Conservation (phyloP, 2,888 invertebrate species). For the Melangyna quadrimaculata region DNA sequence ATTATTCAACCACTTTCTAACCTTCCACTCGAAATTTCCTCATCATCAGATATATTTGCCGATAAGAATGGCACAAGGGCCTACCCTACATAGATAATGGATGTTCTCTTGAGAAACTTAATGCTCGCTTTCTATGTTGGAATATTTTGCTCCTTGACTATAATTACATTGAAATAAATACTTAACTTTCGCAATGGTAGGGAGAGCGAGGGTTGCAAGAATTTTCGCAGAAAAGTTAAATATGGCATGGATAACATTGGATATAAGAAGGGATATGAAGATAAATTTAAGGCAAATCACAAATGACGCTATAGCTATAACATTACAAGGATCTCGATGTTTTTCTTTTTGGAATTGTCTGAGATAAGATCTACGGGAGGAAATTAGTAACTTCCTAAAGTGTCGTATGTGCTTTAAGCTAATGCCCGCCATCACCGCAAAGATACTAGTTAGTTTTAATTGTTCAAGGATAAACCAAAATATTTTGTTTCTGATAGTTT, state of each 20-base stretch:
- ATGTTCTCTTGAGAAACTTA: slow-evolving; percentile 22
- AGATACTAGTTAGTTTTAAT: slow-evolving; percentile 24
- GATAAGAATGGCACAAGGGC: background rate
- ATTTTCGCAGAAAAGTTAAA: slow-evolving; percentile 35
- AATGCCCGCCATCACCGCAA: background rate
- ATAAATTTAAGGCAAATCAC: slow-evolving; percentile 44
- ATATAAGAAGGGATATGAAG: slow-evolving; percentile 4
- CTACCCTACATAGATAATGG: background rate
- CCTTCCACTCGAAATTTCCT: background rate
- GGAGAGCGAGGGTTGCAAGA: background rate
- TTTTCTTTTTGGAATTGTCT: background rate
- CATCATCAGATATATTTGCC: background rate
- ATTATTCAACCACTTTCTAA: slow-evolving; percentile 20
- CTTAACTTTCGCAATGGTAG: background rate
- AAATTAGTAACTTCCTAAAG: slow-evolving; percentile 40
- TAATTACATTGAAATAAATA: slow-evolving; percentile 42
- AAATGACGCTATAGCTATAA: background rate
- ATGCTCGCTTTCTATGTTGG: background rate
- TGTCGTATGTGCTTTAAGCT: slow-evolving; percentile 7
- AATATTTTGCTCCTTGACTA: slow-evolving; percentile 10
- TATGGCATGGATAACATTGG: slow-evolving; percentile 25
- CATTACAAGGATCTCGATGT: background rate
- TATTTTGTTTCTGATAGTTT: slow-evolving; percentile 19
- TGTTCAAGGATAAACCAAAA: background rate
- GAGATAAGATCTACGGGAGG: slow-evolving; percentile 16